Conservation (phyloP, 2,888 invertebrate genomes). For the Lasioglossum lativentre region DNA sequence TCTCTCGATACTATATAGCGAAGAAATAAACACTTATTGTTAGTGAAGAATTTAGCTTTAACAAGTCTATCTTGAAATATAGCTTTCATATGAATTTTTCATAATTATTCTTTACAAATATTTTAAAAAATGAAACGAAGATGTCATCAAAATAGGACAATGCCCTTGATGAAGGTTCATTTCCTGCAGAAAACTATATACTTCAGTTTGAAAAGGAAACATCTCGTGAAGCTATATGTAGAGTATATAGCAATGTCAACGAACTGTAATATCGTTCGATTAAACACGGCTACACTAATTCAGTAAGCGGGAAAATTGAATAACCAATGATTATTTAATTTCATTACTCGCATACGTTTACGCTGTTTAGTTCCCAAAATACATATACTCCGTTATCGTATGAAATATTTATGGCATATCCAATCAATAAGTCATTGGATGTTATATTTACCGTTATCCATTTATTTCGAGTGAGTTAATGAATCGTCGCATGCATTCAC, state of each 20-base stretch:
- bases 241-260: constrained; percentile 17
- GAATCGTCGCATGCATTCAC: neutral
- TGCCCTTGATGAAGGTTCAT: neutral
- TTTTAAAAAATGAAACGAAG: neutral
- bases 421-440: neutral
- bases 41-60: neutral
- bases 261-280: constrained; percentile 37
- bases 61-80: neutral
- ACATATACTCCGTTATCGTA: neutral
- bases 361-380: neutral
- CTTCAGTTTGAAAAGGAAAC: constrained; percentile 4
- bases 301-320: constrained; percentile 41
- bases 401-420: neutral
- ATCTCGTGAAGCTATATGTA: neutral
- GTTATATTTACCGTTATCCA: neutral
- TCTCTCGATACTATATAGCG: neutral
- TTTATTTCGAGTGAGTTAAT: neutral
- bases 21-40: neutral
- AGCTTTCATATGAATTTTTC: neutral
- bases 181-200: neutral
- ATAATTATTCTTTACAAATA: neutral
- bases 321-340: constrained; percentile 3
- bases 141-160: neutral
- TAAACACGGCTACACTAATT: constrained; percentile 7
- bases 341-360: neutral